Evolutionary conservation across 1,140 invertebrate genomes (phyloP).

Genomic region (Notospermus geniculatus): DNA sequence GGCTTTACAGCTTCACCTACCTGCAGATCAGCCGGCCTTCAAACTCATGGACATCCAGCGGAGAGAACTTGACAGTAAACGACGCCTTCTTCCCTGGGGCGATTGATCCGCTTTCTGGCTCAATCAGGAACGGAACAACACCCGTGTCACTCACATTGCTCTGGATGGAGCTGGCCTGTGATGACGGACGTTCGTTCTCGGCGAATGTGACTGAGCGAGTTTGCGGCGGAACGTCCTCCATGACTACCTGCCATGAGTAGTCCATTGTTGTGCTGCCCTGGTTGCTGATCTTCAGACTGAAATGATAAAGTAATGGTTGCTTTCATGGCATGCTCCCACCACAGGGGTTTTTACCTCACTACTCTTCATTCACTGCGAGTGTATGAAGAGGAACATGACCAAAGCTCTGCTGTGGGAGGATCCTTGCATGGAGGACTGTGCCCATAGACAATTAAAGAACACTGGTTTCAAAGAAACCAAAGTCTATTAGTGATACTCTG

Average conservation of each 20-base stretch:
- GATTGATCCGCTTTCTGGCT: slow-evolving; percentile 50
- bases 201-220: slow-evolving; percentile 45
- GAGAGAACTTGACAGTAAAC: slow-evolving; percentile 53
- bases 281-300: slow-evolving; percentile 47
- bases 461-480: too few species aligned
- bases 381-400: too few species aligned
- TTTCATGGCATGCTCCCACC: too few species aligned
- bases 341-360: too few species aligned
- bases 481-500: too few species aligned
- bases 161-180: slow-evolving; percentile 22
- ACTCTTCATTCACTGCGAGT: too few species aligned
- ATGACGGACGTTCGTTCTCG: slow-evolving; percentile 42
- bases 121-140: slow-evolving; percentile 50
- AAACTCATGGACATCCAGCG: slow-evolving; percentile 54
- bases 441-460: too few species aligned
- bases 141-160: slow-evolving; percentile 32
- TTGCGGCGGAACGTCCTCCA: slow-evolving; percentile 48
- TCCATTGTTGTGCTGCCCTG: slow-evolving; percentile 48
- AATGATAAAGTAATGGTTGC: too few species aligned
- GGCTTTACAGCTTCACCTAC: slow-evolving; percentile 33
- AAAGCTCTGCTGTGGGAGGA: too few species aligned
- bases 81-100: slow-evolving; percentile 39
- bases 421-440: too few species aligned
- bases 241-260: slow-evolving; percentile 52
- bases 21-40: slow-evolving; percentile 53